A percentile compares a stretch with the other conserved stretches of the same genome.
Conservation (phyloP, 2,888 invertebrate genomes). For the Trachelus troglodyta region DNA sequence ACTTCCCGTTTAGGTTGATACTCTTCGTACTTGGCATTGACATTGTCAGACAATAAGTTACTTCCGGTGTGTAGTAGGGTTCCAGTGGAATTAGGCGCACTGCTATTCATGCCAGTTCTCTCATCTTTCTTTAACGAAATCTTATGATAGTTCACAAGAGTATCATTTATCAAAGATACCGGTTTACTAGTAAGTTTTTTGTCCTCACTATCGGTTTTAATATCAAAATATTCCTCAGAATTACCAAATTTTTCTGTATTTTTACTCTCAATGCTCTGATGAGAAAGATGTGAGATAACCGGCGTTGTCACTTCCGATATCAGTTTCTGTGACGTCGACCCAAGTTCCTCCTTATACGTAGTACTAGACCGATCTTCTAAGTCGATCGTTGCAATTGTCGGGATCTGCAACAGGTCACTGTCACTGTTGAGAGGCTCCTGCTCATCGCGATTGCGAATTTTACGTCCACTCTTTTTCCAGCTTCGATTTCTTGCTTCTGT, state of each 20-base stretch:
- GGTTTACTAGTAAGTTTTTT: conserved; percentile 2
- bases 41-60: neutral
- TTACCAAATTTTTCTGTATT: neutral
- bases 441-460: neutral
- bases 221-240: neutral
- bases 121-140: conserved; percentile 1
- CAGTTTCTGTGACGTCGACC: neutral
- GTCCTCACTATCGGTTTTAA: neutral
- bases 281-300: neutral
- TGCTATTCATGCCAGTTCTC: conserved; percentile 7
- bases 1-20: neutral
- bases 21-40: neutral
- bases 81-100: neutral
- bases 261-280: neutral
- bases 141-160: conserved; percentile 45
- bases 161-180: conserved; percentile 53
- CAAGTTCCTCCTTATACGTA: neutral
- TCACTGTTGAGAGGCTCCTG: neutral
- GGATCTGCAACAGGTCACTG: neutral
- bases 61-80: neutral
- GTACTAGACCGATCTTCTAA: neutral
- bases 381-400: neutral
- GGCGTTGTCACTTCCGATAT: neutral
- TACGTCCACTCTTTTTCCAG: neutral
- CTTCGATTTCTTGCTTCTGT: neutral